These are phyloP conservation scores for Brachystomella parvula DNA, from an alignment of 1,140 invertebrate species.

Conservation along the genomic window DNA sequence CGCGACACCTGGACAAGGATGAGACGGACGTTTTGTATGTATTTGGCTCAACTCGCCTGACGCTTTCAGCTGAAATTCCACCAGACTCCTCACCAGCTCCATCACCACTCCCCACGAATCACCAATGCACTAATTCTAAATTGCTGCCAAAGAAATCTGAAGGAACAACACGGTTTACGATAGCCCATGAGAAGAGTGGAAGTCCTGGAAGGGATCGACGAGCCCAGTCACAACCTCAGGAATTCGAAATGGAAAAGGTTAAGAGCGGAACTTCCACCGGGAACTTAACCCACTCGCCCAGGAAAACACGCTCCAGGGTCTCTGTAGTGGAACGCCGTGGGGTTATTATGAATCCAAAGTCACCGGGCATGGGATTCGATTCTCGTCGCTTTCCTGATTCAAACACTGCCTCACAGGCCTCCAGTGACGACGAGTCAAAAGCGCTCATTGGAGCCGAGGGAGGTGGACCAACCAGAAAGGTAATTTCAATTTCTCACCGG, in stretches of 20 bases:
- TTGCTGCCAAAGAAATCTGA: constrained; percentile 6
- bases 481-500: neutral
- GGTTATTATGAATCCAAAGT: constrained; percentile 1
- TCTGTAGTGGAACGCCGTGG: neutral
- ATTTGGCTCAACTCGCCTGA: constrained; percentile 22
- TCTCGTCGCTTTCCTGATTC: constrained; percentile 15
- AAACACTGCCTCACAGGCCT: constrained; percentile 21
- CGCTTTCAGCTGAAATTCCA: constrained; percentile 31
- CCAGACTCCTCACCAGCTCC: constrained; percentile 35
- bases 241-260: neutral
- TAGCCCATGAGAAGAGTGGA: constrained; percentile 18
- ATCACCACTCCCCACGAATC: no score
- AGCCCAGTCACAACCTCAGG: neutral
- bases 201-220: constrained; percentile 5
- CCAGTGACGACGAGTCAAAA: constrained; percentile 36
- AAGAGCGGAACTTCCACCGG: neutral
- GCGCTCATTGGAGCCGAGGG: constrained; percentile 12
- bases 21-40: constrained; percentile 37
- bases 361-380: constrained; percentile 21
- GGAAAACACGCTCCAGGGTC: constrained; percentile 21
- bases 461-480: constrained; percentile 15
- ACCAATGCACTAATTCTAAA: neutral
- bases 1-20: constrained; percentile 20
- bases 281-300: constrained; percentile 1
- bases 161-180: constrained; percentile 14